phyloP scores from a whole-genome alignment of 2,888 invertebrate species.

The Coremacera marginata region DNA sequence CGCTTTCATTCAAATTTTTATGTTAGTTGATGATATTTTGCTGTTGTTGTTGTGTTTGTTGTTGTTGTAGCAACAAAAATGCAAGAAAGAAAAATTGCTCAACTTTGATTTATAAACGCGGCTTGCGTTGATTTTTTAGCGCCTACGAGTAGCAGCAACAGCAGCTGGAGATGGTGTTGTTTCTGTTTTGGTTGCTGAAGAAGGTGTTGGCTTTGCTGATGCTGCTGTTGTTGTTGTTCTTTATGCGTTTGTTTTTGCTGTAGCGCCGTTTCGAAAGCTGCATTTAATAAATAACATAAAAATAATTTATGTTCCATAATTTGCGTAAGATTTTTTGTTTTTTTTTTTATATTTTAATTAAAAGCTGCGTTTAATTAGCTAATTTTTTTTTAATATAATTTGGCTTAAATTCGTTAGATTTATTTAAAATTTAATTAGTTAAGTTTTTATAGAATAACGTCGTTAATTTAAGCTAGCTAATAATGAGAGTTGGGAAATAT shows the following conservation, averaged over 20 bases:
- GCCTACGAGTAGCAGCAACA: constrained; percentile 15
- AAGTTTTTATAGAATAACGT: neutral
- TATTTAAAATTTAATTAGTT: neutral
- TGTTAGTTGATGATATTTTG: neutral
- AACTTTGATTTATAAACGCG: constrained; percentile 29
- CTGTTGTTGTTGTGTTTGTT: neutral
- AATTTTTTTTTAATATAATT: too few relatives aligned
- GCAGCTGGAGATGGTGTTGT: neutral
- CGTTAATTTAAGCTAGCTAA: neutral
- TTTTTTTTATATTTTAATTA: neutral
- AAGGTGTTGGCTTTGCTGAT: neutral
- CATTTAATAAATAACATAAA: constrained; percentile 55
- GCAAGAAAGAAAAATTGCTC: neutral
- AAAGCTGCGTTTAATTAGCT: too few relatives aligned
- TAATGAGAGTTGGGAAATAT: neutral
- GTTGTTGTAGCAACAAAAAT: neutral
- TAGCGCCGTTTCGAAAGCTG: constrained; percentile 35
- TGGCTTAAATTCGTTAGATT: neutral
- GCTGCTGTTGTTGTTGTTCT: neutral
- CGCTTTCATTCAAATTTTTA: too few relatives aligned
- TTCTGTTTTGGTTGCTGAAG: neutral
- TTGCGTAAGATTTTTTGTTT: constrained; percentile 31
- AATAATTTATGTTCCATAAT: constrained; percentile 62
- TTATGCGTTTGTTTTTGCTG: constrained; percentile 34
- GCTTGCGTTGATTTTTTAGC: constrained; percentile 9